Evolutionary conservation across 2,113 vertebrate species (phyloP).

Genomic region (Fulmarus glacialis): DNA sequence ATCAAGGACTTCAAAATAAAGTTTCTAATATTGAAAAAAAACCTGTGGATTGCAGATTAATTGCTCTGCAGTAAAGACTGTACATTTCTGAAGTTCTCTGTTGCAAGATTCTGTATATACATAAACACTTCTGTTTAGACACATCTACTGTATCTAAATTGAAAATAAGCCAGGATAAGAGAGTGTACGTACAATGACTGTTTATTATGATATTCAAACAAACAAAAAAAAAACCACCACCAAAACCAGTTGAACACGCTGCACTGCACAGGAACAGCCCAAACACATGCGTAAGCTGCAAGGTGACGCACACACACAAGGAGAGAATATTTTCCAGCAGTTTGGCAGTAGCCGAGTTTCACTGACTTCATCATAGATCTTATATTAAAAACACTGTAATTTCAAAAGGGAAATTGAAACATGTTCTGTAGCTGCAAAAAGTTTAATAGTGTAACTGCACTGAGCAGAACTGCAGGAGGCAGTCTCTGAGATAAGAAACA

Average conservation of each 20-base stretch:
- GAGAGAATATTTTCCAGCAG: not conserved
- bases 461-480: not conserved
- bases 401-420: not conserved
- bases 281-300: rapidly evolving
- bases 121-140: not conserved
- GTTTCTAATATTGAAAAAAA: not conserved
- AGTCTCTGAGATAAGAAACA: not conserved
- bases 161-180: not conserved
- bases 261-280: not conserved
- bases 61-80: not conserved
- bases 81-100: not conserved
- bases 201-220: not conserved
- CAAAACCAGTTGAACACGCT: not conserved
- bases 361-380: not conserved
- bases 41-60: not conserved
- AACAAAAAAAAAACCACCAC: not conserved
- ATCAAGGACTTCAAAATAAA: not conserved
- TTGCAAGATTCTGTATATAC: not conserved
- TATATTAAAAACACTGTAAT: not conserved
- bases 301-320: not conserved
- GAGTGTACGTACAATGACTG: not conserved
- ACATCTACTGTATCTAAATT: not conserved
- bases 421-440: not conserved
- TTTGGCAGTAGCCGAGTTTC: not conserved
- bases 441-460: not conserved